phyloP scores from a whole-genome alignment of 2,113 vertebrate species.

The Thalassarche chlororhynchos region DNA sequence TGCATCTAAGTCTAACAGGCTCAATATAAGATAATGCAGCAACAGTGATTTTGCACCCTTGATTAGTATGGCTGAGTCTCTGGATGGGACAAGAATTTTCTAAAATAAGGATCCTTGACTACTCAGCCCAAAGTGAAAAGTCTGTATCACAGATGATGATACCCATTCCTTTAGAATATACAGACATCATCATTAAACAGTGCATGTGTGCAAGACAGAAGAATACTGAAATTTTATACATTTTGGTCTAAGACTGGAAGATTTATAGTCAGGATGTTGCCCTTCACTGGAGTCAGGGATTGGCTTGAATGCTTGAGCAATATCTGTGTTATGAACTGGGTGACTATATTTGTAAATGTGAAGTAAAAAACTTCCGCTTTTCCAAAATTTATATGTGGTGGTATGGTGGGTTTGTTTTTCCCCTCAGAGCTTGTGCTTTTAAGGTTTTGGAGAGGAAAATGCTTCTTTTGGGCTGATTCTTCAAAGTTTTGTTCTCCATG shows the following conservation, averaged over 20 bases:
- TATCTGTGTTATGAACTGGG: background rate
- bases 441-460: background rate
- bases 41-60: fast-evolving
- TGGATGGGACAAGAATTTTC: background rate
- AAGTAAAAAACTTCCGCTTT: background rate
- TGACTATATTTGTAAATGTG: background rate
- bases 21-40: background rate
- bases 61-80: background rate
- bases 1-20: background rate
- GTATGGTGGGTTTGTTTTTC: background rate
- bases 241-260: background rate
- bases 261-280: background rate
- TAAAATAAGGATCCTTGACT: background rate
- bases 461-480: background rate
- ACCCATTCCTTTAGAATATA: background rate
- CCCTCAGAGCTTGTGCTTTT: background rate
- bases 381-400: background rate
- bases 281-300: background rate
- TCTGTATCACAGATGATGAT: background rate
- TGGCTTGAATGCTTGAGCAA: background rate
- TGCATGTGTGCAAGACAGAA: background rate
- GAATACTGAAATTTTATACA: background rate
- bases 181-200: background rate
- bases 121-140: background rate
- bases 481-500: background rate